Conservation (phyloP, 2,888 invertebrate species). For the Protonemura montana region DNA sequence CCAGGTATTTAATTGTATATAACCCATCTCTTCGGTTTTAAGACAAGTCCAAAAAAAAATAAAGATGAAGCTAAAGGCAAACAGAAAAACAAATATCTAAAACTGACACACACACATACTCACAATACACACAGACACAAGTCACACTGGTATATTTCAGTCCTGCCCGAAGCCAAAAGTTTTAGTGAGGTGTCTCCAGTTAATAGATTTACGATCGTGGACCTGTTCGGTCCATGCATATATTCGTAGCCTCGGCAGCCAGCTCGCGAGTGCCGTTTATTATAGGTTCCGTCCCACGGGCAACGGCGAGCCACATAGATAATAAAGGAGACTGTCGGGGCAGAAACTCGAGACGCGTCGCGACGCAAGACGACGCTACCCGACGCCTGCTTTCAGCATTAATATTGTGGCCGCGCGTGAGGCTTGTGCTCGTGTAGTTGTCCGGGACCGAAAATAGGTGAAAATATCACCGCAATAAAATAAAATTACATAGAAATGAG, state of each 20-base stretch:
- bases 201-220: constrained; percentile 37
- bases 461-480: constrained; percentile 31
- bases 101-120: neutral
- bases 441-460: neutral
- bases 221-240: constrained; percentile 7
- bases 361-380: neutral
- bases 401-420: neutral
- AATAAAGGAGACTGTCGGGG: constrained; percentile 2
- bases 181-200: constrained; percentile 31
- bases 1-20: constrained; percentile 12
- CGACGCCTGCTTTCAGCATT: neutral
- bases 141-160: neutral
- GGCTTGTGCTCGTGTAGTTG: neutral
- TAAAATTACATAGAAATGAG: neutral
- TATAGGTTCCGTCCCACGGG: constrained; percentile 3
- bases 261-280: neutral
- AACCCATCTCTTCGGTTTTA: neutral
- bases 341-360: neutral
- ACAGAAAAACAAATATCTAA: neutral
- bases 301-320: neutral
- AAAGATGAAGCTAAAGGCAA: neutral
- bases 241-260: neutral
- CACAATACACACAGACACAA: neutral
- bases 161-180: constrained; percentile 9
- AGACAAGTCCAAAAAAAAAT: neutral